Conservation (phyloP, 2,888 invertebrate species). For the Andrena camellia region DNA sequence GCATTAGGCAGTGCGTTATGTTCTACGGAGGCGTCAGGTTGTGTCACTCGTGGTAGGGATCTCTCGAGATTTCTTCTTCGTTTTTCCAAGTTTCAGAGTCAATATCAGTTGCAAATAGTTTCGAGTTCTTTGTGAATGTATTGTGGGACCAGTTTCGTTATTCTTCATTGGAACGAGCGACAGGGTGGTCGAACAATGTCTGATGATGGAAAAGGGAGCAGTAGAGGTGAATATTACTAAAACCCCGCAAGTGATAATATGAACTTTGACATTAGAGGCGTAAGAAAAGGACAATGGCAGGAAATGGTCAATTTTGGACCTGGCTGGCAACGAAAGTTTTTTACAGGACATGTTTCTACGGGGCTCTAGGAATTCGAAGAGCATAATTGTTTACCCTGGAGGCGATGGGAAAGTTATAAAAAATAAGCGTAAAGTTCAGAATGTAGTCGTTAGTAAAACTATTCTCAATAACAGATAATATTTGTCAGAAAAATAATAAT, state of each 20-base stretch:
- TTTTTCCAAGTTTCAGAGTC: too few species aligned
- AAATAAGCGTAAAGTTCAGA: too few species aligned
- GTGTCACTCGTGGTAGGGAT: slow-evolving; percentile 18
- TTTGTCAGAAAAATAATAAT: too few species aligned
- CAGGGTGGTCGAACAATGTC: slow-evolving; percentile 13
- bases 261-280: background rate
- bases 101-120: background rate
- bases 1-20: slow-evolving; percentile 58
- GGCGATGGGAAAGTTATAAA: too few species aligned
- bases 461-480: too few species aligned
- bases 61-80: background rate
- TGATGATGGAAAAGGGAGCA: slow-evolving; percentile 13
- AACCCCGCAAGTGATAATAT: background rate
- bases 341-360: too few species aligned
- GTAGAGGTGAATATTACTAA: slow-evolving; percentile 17
- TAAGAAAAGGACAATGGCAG: too few species aligned
- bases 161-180: background rate
- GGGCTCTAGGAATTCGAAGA: too few species aligned
- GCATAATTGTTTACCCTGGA: too few species aligned
- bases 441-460: too few species aligned
- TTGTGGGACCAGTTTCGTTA: background rate
- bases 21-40: slow-evolving; percentile 38
- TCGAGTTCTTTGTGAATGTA: background rate
- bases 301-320: too few species aligned
- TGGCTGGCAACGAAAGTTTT: too few species aligned